Evolutionary conservation across 2,888 invertebrate species (phyloP), one percentile per base, ranked within the genome.

Genomic region (Drosophila yooni): DNA sequence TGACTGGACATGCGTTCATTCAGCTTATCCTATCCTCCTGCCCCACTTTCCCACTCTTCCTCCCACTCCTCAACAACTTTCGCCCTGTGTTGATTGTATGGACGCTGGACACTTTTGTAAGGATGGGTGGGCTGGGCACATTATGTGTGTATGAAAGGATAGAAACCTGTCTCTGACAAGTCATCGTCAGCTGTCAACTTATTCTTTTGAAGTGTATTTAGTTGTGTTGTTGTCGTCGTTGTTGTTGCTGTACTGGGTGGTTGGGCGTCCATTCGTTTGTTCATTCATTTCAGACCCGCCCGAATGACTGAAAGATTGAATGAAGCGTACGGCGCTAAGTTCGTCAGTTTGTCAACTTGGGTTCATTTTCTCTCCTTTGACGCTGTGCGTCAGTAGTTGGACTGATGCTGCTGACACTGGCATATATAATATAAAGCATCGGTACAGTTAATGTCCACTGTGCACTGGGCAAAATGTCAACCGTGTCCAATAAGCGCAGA

Each of bases 121-220:
- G 74, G 74, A 40, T 56, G 36, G 38, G 73, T 53, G 58, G 34
- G 18, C 40, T 66, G 59, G 57, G 58, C 72, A 83, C 81, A 88
- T 84, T 84, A 82, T 90, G 82, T 88, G 87, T 79, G 76, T 89
- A 79, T 83, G 75, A 91, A 91, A 90, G 91, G 89, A 91, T 91
- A 83, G 83, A 91, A 81, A 89, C 89, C 91, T 91, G 91, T 91
- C 89, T 79, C 85, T 91, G 91, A 91, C 91, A 91, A 91, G 91
- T 91, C 91, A 91, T 91, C 91, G 91, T 91, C 91, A 91, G 91
- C 91, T 91, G 91, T 91, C 91, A 91, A 91, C 91, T 91, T 91
- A 91, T 91, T 91, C 91, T 91, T 91, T 91, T 91, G 91, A 91
- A 91, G 91, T 91, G 91, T 91, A 88, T 91, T 91, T 91, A 88